Percentiles rank a stretch among this genome's conserved stretches.
These are phyloP conservation scores for Elmis aenea DNA, from an alignment of 2,888 invertebrate genomes.

Conservation along the genomic window DNA sequence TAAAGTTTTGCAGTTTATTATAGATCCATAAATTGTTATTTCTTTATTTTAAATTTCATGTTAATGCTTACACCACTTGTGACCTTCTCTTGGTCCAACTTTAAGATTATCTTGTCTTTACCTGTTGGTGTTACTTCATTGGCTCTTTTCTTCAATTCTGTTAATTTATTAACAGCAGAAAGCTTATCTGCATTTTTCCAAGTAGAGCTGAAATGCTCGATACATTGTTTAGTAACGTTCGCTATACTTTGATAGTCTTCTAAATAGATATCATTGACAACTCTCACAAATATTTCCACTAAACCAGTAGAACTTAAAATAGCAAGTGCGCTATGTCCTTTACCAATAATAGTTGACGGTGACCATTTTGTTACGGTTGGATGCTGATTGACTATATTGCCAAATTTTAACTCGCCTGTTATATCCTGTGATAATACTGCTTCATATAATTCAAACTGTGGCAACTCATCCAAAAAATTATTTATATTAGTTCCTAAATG, in stretches of 20 bases:
- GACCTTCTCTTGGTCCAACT: no score
- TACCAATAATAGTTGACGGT: conserved; percentile 30
- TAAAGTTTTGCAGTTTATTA: no score
- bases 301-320: conserved; percentile 34
- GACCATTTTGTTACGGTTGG: conserved; percentile 37
- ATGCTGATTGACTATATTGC: conserved; percentile 22
- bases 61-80: no score
- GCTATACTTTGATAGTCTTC: conserved; percentile 28
- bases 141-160: conserved; percentile 34
- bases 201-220: conserved; percentile 25
- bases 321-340: conserved; percentile 31
- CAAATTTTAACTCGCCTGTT: conserved; percentile 28
- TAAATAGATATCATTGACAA: conserved; percentile 29
- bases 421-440: conserved; percentile 30
- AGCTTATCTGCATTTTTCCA: conserved; percentile 27
- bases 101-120: conserved; percentile 19
- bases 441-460: conserved; percentile 33
- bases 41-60: no score
- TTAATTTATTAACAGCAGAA: conserved; percentile 21
- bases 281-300: conserved; percentile 32
- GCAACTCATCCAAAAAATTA: conserved; percentile 28
- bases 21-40: no score
- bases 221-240: conserved; percentile 34
- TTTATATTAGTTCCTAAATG: conserved; percentile 33
- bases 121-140: conserved; percentile 31